Conservation (phyloP, 2,113 vertebrate species). For the Neofelis nebulosa region DNA sequence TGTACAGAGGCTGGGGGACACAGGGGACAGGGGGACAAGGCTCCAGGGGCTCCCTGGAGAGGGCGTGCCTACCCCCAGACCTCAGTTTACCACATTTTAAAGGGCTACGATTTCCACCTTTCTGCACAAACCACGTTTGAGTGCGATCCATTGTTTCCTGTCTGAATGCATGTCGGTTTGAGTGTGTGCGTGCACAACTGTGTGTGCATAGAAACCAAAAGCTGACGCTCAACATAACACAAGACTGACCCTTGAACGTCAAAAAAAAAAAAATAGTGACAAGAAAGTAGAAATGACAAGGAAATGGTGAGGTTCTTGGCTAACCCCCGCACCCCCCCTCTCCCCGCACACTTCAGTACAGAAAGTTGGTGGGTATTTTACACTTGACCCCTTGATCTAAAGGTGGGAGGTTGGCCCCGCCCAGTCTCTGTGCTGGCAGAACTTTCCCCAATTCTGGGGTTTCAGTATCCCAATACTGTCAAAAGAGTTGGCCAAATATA, state of each 20-base stretch:
- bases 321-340: accelerated
- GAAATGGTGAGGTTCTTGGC: accelerated
- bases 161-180: background rate
- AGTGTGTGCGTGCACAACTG: background rate
- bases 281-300: background rate
- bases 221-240: accelerated
- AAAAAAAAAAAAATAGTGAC: no score
- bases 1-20: accelerated
- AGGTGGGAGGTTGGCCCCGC: background rate
- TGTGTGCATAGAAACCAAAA: background rate
- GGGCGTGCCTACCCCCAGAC: accelerated
- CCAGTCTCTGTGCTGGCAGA: accelerated
- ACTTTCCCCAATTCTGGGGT: accelerated
- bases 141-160: background rate
- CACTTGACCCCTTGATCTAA: accelerated
- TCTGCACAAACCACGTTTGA: background rate
- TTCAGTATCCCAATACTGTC: accelerated
- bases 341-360: accelerated
- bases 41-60: background rate
- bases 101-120: background rate
- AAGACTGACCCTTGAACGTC: background rate
- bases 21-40: accelerated
- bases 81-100: accelerated
- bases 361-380: accelerated
- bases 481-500: background rate